A percentile compares a stretch with the other conserved stretches of the same genome.
Conservation (phyloP, 1,140 invertebrate species). For the Habropoda laboriosa region DNA sequence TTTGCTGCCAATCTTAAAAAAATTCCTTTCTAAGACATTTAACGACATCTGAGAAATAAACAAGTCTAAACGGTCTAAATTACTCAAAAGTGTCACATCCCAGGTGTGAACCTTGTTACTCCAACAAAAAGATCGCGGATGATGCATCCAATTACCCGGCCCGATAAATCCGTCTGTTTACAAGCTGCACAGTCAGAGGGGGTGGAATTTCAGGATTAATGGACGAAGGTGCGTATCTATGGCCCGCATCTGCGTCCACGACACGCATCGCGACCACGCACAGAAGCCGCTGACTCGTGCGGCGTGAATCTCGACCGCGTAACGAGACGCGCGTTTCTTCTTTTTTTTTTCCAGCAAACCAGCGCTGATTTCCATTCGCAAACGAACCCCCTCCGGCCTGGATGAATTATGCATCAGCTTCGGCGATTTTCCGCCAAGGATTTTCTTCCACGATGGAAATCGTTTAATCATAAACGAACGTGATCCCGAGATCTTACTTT, state of each 20-base stretch:
- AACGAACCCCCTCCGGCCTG: neutral
- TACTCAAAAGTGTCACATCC: no score
- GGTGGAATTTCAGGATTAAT: slow-evolving; percentile 15
- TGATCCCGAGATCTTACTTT: no score
- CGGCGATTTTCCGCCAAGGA: neutral
- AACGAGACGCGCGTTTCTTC: neutral
- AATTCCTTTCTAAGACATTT: no score
- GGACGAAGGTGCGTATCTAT: slow-evolving; percentile 20
- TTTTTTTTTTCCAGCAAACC: neutral
- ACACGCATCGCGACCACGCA: slow-evolving; percentile 6
- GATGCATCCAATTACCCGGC: neutral
- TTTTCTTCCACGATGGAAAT: no score
- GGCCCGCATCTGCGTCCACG: slow-evolving; percentile 11
- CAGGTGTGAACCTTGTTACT: no score
- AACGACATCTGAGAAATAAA: no score
- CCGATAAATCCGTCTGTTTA: slow-evolving; percentile 17
- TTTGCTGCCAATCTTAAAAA: no score
- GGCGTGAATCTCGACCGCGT: neutral
- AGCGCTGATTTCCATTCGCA: neutral
- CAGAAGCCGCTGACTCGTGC: neutral
- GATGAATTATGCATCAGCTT: neutral
- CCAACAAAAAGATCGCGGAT: neutral
- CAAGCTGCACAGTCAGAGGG: neutral
- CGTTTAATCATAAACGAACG: no score
- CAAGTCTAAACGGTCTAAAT: no score